phyloP scores from a whole-genome alignment of 1,140 invertebrate genomes.

The Araneus ventricosus region DNA sequence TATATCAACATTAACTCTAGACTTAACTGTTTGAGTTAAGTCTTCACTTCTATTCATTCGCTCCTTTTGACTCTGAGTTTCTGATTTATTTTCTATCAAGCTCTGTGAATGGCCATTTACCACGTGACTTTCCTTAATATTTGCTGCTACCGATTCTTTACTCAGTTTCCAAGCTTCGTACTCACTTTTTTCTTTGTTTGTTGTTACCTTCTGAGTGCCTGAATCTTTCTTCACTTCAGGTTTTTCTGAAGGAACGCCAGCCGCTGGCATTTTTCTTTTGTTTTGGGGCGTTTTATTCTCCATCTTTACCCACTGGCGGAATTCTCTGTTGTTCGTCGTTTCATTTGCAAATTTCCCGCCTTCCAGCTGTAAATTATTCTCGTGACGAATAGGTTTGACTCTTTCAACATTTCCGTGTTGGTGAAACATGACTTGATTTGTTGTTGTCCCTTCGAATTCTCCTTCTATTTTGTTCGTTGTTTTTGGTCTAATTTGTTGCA shows the following conservation, averaged over 20 bases:
- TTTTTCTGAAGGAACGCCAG: constrained; percentile 43
- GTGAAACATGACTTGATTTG: constrained; percentile 64
- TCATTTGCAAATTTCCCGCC: constrained; percentile 61
- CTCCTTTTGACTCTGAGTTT: background rate
- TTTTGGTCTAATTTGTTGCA: constrained; percentile 57
- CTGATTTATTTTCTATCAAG: background rate
- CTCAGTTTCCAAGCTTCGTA: constrained; percentile 44
- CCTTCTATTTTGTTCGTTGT: constrained; percentile 72
- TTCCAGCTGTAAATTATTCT: constrained; percentile 60
- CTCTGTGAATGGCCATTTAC: background rate
- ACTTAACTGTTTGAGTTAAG: background rate
- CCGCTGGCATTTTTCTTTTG: constrained; percentile 44
- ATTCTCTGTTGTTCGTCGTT: constrained; percentile 63
- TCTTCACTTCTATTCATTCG: background rate
- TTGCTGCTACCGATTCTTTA: background rate
- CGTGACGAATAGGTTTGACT: constrained; percentile 58
- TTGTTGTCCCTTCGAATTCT: constrained; percentile 67
- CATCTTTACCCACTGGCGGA: constrained; percentile 62
- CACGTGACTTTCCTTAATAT: background rate
- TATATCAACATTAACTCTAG: background rate
- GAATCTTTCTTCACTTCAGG: background rate
- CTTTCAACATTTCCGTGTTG: constrained; percentile 25
- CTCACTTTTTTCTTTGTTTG: background rate
- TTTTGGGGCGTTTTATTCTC: background rate
- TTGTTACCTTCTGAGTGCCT: background rate